Percentiles rank a stretch among this genome's conserved stretches.
phyloP scores from a whole-genome alignment of 2,113 vertebrate species.

The Anas platyrhynchos region DNA sequence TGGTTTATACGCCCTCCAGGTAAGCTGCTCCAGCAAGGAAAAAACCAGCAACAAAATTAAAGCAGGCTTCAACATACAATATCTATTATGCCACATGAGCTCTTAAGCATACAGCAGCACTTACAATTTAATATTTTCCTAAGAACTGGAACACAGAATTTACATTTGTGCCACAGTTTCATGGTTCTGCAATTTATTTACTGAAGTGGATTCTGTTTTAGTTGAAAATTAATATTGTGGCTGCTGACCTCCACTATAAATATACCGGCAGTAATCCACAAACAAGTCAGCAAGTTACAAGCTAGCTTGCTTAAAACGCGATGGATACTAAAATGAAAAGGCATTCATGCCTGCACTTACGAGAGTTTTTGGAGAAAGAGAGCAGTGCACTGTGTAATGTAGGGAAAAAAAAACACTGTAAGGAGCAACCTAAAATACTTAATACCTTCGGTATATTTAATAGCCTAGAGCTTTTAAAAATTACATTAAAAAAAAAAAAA shows the following conservation, averaged over 20 bases:
- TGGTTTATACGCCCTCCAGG: background rate
- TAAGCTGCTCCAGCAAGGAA: conserved; percentile 8
- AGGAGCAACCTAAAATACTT: background rate
- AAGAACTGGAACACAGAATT: conserved; percentile 27
- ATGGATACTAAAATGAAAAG: background rate
- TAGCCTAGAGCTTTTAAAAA: background rate
- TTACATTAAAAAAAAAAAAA: background rate
- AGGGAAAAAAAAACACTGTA: background rate
- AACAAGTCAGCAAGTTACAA: background rate
- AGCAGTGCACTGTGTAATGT: background rate
- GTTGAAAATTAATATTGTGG: conserved; percentile 37
- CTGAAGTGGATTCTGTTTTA: conserved; percentile 7
- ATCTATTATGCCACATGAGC: background rate
- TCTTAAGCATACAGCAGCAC: background rate
- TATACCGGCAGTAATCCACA: background rate
- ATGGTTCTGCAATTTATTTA: conserved; percentile 17
- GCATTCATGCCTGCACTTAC: background rate
- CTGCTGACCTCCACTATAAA: conserved; percentile 18
- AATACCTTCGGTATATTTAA: background rate
- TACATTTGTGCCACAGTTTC: conserved; percentile 7
- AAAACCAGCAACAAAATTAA: conserved; percentile 8
- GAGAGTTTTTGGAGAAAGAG: background rate
- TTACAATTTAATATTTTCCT: background rate
- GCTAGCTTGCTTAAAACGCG: background rate
- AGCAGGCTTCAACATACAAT: background rate